Evolutionary conservation across 2,797 vertebrate species (phyloP).

Genomic region (Lithobates sylvaticus): DNA sequence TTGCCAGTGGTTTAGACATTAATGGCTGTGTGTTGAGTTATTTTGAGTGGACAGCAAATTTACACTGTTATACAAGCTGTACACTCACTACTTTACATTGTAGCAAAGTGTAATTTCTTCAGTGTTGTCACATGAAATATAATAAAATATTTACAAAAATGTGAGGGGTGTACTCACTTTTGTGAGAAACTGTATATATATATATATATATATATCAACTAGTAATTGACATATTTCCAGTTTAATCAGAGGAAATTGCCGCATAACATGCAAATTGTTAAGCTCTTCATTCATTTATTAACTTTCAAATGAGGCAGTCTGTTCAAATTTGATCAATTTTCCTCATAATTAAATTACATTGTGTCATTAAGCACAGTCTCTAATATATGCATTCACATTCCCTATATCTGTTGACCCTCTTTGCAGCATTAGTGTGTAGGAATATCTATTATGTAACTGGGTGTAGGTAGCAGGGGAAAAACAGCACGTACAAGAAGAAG

Average conservation of each 20-base stretch:
- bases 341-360: conserved; percentile 62
- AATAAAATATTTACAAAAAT: too few relatives aligned
- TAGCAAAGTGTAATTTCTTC: too few relatives aligned
- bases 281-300: conserved; percentile 12
- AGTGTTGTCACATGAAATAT: too few relatives aligned
- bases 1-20: too few relatives aligned
- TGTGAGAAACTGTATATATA: too few relatives aligned
- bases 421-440: conserved; percentile 7
- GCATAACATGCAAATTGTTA: not conserved
- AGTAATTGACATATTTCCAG: not conserved
- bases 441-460: not conserved
- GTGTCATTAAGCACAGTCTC: conserved; percentile 22
- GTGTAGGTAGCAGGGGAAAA: not conserved
- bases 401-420: conserved; percentile 7
- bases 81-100: too few relatives aligned
- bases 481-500: not conserved
- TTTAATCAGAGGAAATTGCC: not conserved
- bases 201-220: too few relatives aligned
- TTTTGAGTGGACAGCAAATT: too few relatives aligned
- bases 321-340: conserved; percentile 18
- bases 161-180: too few relatives aligned
- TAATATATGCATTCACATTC: conserved; percentile 18
- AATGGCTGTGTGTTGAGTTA: too few relatives aligned
- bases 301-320: conserved; percentile 22
- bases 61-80: too few relatives aligned